phyloP scores from a whole-genome alignment of 2,888 invertebrate species.

The Orthosia gracilis region DNA sequence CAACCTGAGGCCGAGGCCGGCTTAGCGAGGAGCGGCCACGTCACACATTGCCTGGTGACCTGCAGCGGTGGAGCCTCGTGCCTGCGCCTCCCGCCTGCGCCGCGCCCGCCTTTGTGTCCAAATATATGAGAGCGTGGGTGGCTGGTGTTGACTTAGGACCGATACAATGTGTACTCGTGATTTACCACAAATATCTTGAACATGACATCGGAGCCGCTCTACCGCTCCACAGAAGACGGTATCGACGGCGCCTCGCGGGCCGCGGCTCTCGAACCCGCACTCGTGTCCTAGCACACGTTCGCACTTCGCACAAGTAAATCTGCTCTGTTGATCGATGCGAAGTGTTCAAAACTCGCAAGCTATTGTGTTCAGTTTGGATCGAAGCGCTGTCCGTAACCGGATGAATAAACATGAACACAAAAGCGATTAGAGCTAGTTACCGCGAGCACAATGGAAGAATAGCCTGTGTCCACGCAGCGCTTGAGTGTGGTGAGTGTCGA shows the following conservation, averaged over 20 bases:
- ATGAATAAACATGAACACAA: conserved; percentile 41
- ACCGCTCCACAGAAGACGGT: conserved; percentile 4
- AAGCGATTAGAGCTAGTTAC: conserved; percentile 46
- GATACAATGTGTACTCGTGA: conserved; percentile 32
- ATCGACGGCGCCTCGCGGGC: neutral
- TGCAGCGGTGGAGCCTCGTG: too few species aligned
- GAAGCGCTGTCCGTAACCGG: conserved; percentile 14
- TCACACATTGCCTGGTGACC: neutral
- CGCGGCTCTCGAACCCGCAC: neutral
- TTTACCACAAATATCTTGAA: conserved; percentile 51
- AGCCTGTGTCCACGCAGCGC: conserved; percentile 2
- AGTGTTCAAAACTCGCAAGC: conserved; percentile 2
- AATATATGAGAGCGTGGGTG: neutral
- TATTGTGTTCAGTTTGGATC: conserved; percentile 7
- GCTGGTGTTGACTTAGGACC: conserved; percentile 58
- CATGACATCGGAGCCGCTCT: conserved; percentile 14
- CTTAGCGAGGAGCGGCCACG: too few species aligned
- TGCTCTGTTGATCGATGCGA: neutral
- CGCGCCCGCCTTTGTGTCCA: neutral
- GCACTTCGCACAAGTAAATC: neutral
- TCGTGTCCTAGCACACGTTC: neutral
- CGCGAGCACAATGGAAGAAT: conserved; percentile 30
- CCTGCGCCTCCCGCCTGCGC: too few species aligned
- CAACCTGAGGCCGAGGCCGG: neutral
- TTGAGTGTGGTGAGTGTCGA: neutral